These are phyloP conservation scores for Galbula dea DNA, from an alignment of 2,113 vertebrate genomes.

Conservation along the genomic window DNA sequence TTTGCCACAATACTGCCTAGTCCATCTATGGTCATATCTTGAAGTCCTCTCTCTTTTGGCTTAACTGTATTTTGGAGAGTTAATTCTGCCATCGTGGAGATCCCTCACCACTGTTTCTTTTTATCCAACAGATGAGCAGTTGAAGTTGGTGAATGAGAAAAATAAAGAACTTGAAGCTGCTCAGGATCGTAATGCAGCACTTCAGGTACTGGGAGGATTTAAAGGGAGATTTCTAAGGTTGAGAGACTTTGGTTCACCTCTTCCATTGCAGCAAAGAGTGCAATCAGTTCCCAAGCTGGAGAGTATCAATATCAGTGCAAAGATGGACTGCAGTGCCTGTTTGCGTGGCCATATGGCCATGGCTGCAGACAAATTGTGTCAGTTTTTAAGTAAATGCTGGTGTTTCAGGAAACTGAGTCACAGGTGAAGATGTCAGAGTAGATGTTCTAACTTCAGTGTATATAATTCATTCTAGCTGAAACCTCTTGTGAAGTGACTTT, in stretches of 20 bases:
- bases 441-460: background rate
- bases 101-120: background rate
- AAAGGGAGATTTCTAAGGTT: too few relatives aligned
- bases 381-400: background rate
- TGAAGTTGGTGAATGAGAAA: slow-evolving; percentile 79
- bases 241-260: background rate
- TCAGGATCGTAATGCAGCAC: slow-evolving; percentile 70
- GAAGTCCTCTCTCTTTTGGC: background rate
- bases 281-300: background rate
- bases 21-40: background rate
- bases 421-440: background rate
- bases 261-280: background rate
- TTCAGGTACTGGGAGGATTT: slow-evolving; percentile 76
- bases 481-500: background rate
- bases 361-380: background rate
- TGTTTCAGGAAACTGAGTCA: background rate
- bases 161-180: slow-evolving; percentile 82
- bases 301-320: background rate
- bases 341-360: fast-evolving
- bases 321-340: background rate
- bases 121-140: slow-evolving; percentile 76
- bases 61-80: background rate
- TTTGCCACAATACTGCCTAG: background rate
- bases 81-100: background rate
- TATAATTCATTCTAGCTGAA: background rate